Evolutionary conservation across 2,113 vertebrate species (phyloP).

Genomic region (Sakesphorus luctuosus): DNA sequence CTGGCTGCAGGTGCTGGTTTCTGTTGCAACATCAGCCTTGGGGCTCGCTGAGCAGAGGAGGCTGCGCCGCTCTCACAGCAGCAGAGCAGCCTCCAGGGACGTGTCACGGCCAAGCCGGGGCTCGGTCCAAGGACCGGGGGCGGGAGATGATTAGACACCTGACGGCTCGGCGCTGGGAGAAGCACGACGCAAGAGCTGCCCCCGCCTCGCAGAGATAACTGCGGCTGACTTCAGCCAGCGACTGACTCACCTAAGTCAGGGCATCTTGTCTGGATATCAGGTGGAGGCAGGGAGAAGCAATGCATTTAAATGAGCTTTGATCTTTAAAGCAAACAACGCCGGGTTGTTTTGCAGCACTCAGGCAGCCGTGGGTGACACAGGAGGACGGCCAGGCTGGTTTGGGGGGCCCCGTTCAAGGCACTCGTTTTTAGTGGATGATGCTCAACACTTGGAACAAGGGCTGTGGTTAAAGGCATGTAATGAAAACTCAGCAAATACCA

Average conservation of each 20-base stretch:
- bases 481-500: background rate
- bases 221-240: background rate
- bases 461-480: background rate
- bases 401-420: background rate
- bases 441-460: background rate
- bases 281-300: conserved; percentile 24
- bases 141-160: conserved; percentile 3
- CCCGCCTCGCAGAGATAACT: background rate
- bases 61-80: background rate
- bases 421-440: background rate
- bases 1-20: conserved; percentile 33
- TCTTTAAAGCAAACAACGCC: background rate
- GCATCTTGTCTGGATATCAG: conserved; percentile 47
- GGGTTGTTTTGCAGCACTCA: background rate
- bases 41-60: background rate
- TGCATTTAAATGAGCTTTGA: conserved; percentile 22
- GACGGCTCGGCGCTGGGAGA: background rate
- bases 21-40: conserved; percentile 15
- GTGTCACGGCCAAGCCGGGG: background rate
- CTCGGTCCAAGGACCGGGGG: conserved; percentile 3
- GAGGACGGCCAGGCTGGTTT: background rate
- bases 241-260: conserved; percentile 14
- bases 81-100: conserved; percentile 19
- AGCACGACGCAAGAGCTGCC: background rate
- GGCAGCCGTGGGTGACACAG: background rate